phyloP scores from a whole-genome alignment of 2,113 vertebrate species.

The Anthoscopus minutus region DNA sequence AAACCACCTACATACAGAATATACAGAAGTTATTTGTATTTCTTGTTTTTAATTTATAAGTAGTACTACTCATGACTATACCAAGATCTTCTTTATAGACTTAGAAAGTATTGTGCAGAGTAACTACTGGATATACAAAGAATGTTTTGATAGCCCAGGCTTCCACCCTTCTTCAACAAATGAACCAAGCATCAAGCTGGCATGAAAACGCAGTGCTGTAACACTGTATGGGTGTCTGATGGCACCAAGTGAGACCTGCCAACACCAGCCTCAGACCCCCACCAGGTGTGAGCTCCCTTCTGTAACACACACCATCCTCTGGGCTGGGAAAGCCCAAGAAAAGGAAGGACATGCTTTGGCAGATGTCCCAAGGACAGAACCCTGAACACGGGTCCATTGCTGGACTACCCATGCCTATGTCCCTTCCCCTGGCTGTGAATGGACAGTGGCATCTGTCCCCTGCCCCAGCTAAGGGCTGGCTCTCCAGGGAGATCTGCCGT shows the following conservation, averaged over 20 bases:
- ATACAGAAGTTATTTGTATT: neutral
- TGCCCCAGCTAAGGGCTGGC: neutral
- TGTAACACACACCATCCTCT: neutral
- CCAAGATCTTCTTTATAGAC: neutral
- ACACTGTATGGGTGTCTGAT: neutral
- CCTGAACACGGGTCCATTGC: fast-evolving
- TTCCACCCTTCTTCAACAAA: neutral
- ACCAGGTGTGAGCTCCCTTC: neutral
- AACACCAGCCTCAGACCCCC: neutral
- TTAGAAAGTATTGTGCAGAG: neutral
- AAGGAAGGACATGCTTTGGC: neutral
- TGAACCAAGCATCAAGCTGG: neutral
- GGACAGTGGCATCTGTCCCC: neutral
- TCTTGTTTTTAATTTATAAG: neutral
- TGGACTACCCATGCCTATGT: fast-evolving
- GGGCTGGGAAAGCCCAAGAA: neutral
- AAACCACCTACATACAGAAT: neutral
- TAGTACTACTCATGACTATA: neutral
- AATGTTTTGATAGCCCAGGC: neutral
- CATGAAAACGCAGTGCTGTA: fast-evolving
- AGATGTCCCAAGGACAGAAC: neutral
- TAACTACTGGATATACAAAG: neutral
- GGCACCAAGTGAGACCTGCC: neutral
- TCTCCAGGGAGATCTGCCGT: neutral
- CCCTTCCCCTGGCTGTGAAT: neutral